Conservation (phyloP, 2,888 invertebrate species). For the Ferdinandea cuprea region DNA sequence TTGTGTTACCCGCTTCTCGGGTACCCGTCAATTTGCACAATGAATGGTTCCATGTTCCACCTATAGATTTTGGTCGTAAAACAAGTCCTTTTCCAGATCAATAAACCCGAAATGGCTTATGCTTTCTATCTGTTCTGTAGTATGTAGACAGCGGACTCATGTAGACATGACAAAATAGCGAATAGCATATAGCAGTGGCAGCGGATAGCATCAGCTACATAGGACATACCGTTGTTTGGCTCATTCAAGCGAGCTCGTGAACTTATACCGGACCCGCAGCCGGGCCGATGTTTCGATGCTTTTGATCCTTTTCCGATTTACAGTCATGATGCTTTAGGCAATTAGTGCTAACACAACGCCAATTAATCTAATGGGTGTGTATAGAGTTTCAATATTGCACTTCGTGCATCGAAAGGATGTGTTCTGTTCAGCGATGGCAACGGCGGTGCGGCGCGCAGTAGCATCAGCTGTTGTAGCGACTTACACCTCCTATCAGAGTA, state of each 20-base stretch:
- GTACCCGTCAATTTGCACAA: constrained; percentile 26
- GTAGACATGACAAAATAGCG: background rate
- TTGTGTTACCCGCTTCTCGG: background rate
- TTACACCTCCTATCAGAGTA: background rate
- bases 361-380: constrained; percentile 53
- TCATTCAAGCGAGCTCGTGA: constrained; percentile 19
- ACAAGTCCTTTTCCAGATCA: constrained; percentile 50
- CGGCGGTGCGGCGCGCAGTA: too few relatives aligned
- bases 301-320: constrained; percentile 44
- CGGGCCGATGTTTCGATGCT: background rate
- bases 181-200: background rate
- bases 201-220: background rate
- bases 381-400: constrained; percentile 12
- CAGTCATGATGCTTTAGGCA: constrained; percentile 44
- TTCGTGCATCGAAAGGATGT: background rate
- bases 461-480: background rate
- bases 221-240: background rate
- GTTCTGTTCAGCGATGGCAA: background rate
- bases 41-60: constrained; percentile 18
- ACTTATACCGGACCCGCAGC: background rate
- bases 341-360: constrained; percentile 47
- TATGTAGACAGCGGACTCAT: too few relatives aligned
- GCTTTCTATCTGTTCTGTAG: constrained; percentile 8
- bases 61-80: constrained; percentile 28
- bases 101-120: constrained; percentile 47